A percentile compares a stretch with the other conserved stretches of the same genome.
phyloP scores from a whole-genome alignment of 2,888 invertebrate genomes.

The Agapostemon virescens region DNA sequence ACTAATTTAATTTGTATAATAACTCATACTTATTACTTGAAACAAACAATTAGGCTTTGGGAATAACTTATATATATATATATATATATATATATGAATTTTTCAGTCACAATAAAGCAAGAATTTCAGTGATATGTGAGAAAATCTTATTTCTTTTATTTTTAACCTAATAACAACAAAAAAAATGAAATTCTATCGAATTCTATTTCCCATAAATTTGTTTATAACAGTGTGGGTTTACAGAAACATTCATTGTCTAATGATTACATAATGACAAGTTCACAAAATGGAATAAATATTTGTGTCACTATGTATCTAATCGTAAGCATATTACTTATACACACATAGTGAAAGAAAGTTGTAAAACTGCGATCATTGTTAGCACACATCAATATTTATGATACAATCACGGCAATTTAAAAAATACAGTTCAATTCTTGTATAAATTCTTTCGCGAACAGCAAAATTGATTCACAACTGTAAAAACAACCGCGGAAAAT shows the following conservation, averaged over 20 bases:
- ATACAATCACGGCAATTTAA: background rate
- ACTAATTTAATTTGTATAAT: constrained; percentile 5
- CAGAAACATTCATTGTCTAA: constrained; percentile 19
- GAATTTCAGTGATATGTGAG: background rate
- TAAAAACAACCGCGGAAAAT: constrained; percentile 53
- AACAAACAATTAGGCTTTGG: background rate
- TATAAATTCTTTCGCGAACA: constrained; percentile 1
- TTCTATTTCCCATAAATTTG: background rate
- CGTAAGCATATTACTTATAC: constrained; percentile 39
- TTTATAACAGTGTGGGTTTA: background rate
- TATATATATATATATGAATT: background rate
- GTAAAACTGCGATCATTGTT: constrained; percentile 19
- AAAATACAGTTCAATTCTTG: constrained; percentile 9
- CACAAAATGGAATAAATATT: constrained; percentile 59
- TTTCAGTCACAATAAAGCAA: background rate
- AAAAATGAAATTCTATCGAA: background rate
- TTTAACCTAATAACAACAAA: constrained; percentile 4
- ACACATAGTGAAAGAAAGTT: constrained; percentile 31
- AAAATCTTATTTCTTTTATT: background rate
- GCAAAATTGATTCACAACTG: constrained; percentile 10
- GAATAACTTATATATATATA: constrained; percentile 12
- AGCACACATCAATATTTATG: constrained; percentile 5
- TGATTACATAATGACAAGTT: constrained; percentile 65
- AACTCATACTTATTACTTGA: constrained; percentile 1
- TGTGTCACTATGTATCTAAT: constrained; percentile 44